These are phyloP conservation scores for Phalacrocorax brasilianus DNA, from an alignment of 2,113 vertebrate species.

Conservation along the genomic window DNA sequence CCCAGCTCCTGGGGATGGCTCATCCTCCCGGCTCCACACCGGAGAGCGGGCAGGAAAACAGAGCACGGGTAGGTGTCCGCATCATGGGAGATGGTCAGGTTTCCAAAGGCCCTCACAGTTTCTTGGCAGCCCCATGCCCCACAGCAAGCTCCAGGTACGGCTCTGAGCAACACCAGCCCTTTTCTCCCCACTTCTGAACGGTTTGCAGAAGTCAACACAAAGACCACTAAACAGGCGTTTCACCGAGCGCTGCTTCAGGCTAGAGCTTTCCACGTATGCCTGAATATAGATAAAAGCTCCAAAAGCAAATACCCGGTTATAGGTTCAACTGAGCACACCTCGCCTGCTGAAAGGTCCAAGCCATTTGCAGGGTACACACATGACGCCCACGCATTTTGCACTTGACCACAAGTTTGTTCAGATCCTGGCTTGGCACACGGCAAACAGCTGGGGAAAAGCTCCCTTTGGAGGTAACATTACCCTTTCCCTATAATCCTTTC, in stretches of 20 bases:
- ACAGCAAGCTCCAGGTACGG: not conserved
- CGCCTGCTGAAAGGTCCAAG: fast-evolving
- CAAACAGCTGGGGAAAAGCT: not conserved
- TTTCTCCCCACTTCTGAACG: not conserved
- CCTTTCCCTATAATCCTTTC: not conserved
- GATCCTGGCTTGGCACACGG: not conserved
- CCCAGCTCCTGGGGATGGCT: not conserved
- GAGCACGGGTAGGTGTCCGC: not conserved
- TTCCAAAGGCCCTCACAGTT: not conserved
- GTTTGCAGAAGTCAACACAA: not conserved
- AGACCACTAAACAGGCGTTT: not conserved
- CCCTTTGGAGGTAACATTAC: not conserved
- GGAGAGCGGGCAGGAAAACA: fast-evolving
- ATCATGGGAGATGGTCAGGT: not conserved
- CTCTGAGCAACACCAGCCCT: not conserved
- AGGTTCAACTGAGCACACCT: not conserved
- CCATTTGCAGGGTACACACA: fast-evolving
- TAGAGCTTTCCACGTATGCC: not conserved
- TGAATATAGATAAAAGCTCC: not conserved
- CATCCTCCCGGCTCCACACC: not conserved
- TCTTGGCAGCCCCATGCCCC: not conserved
- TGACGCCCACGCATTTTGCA: not conserved
- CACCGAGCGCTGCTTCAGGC: not conserved
- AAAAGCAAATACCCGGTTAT: fast-evolving
- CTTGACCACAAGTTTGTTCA: not conserved